Evolutionary conservation across 2,113 vertebrate species (phyloP).

Genomic region (Sterrhoptilus dennistouni): DNA sequence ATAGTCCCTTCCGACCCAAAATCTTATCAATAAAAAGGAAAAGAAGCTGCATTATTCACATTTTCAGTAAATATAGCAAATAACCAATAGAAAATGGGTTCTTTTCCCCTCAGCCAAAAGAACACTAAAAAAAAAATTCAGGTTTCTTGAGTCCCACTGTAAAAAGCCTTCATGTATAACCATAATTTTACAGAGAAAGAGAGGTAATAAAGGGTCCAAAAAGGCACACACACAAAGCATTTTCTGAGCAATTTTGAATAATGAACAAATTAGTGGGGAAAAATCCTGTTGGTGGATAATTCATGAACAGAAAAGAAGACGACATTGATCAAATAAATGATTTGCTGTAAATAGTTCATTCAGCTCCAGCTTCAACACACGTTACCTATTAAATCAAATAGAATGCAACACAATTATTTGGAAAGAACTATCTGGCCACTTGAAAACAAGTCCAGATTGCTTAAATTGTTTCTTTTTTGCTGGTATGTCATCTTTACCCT

Average conservation of each 20-base stretch:
- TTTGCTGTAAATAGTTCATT: constrained; percentile 14
- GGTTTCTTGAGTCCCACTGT: background rate
- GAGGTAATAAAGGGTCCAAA: background rate
- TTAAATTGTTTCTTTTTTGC: background rate
- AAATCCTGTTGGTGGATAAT: background rate
- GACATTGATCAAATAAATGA: constrained; percentile 22
- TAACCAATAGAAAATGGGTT: background rate
- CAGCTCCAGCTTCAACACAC: constrained; percentile 9
- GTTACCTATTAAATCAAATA: constrained; percentile 23
- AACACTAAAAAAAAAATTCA: background rate
- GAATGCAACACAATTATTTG: background rate
- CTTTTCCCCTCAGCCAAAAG: background rate
- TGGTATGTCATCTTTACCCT: background rate
- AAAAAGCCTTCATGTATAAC: background rate
- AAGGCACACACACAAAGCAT: background rate
- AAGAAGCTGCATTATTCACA: background rate
- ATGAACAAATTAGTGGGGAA: background rate
- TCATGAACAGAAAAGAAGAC: background rate
- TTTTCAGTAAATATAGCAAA: constrained; percentile 34
- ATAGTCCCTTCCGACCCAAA: constrained; percentile 27
- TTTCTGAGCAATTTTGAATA: constrained; percentile 1
- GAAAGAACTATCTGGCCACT: background rate
- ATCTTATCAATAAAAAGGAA: background rate
- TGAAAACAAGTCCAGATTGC: background rate
- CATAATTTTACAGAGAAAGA: background rate